Conservation (phyloP, 1,140 invertebrate genomes). For the Drosophila sp. region DNA sequence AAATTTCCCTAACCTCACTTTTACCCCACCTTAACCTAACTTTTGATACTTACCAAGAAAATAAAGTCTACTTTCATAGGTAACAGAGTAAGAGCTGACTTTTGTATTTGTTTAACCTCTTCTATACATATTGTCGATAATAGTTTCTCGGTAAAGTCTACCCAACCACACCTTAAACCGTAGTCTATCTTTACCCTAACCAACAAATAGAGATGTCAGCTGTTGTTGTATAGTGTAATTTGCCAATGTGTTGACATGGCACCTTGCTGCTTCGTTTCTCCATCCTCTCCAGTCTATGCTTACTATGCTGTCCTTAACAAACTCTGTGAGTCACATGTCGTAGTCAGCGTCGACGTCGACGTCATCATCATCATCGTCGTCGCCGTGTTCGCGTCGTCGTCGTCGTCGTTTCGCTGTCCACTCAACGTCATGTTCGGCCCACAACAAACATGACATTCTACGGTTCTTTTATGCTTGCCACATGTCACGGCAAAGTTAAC, state of each 20-base stretch:
- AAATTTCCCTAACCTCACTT: too few relatives aligned
- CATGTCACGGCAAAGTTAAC: slow-evolving; percentile 80
- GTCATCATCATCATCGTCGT: neutral
- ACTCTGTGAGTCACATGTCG: slow-evolving; percentile 27
- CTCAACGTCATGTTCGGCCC: slow-evolving; percentile 78
- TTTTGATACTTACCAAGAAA: too few relatives aligned
- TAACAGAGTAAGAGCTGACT: neutral
- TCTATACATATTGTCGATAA: neutral
- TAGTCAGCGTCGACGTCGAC: neutral
- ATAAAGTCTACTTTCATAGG: too few relatives aligned
- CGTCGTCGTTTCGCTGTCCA: slow-evolving; percentile 43
- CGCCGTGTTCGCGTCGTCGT: neutral
- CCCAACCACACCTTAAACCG: neutral
- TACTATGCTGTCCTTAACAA: slow-evolving; percentile 2
- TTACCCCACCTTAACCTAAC: too few relatives aligned
- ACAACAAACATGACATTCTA: slow-evolving; percentile 82
- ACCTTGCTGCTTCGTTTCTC: slow-evolving; percentile 8
- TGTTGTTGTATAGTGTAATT: slow-evolving; percentile 63
- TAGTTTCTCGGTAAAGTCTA: neutral
- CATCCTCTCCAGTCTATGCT: neutral
- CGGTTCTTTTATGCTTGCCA: slow-evolving; percentile 82
- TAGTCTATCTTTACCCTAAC: slow-evolving; percentile 5
- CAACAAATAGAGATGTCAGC: neutral
- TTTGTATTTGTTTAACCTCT: neutral
- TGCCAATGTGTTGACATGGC: slow-evolving; percentile 72